Conservation (phyloP, 2,113 vertebrate genomes). For the Hippocampus comes region DNA sequence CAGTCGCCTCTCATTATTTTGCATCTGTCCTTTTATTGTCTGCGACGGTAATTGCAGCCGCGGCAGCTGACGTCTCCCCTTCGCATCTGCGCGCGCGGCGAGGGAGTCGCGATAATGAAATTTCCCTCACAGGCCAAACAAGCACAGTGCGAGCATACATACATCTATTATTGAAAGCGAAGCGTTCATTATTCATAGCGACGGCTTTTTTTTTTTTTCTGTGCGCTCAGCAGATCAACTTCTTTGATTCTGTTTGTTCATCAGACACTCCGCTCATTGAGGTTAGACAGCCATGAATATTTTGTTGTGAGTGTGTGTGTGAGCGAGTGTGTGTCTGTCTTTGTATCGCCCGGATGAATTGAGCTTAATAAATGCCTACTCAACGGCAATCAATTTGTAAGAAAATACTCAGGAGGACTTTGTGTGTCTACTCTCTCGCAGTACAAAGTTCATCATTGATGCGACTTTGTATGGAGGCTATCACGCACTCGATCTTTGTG, state of each 20-base stretch:
- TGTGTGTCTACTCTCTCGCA: conserved; percentile 19
- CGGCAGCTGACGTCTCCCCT: conserved; percentile 31
- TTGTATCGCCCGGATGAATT: conserved; percentile 32
- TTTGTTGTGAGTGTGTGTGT: background rate
- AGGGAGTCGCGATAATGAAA: conserved; percentile 47
- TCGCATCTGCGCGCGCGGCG: conserved; percentile 37
- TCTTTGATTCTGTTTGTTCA: conserved; percentile 59
- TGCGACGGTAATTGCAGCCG: background rate
- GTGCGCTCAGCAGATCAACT: conserved; percentile 55
- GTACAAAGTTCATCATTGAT: conserved; percentile 27
- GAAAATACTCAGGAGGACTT: conserved; percentile 35
- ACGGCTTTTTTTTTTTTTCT: conserved; percentile 35
- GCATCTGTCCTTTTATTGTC: background rate
- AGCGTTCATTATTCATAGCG: conserved; percentile 66
- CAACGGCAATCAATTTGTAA: conserved; percentile 32
- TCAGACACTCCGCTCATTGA: conserved; percentile 54
- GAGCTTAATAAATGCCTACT: conserved; percentile 44
- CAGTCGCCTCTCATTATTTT: background rate
- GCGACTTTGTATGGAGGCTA: conserved; percentile 19
- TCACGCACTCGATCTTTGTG: conserved; percentile 8
- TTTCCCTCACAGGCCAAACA: conserved; percentile 54
- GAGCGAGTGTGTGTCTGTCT: background rate
- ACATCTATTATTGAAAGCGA: conserved; percentile 65
- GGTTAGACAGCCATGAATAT: conserved; percentile 46
- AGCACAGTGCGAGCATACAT: conserved; percentile 41